phyloP scores from a whole-genome alignment of 2,888 invertebrate genomes.

The Syritta pipiens region DNA sequence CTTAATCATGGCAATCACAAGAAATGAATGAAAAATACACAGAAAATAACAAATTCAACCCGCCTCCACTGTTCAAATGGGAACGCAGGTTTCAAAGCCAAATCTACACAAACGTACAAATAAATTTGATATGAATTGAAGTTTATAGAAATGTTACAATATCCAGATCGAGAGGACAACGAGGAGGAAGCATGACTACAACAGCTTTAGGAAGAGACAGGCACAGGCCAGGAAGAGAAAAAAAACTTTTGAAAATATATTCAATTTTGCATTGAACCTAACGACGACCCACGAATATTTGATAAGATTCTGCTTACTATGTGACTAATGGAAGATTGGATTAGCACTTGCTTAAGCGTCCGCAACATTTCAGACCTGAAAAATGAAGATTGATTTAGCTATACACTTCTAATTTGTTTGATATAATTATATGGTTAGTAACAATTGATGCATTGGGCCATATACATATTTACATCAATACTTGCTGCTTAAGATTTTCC shows the following conservation, averaged over 20 bases:
- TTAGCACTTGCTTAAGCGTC: not conserved
- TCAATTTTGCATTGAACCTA: no score
- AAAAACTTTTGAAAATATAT: no score
- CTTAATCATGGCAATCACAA: constrained; percentile 66
- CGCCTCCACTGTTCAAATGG: constrained; percentile 10
- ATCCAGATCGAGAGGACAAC: constrained; percentile 16
- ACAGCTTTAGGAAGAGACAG: constrained; percentile 18
- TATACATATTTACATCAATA: constrained; percentile 59
- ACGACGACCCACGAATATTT: no score
- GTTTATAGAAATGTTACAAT: constrained; percentile 57
- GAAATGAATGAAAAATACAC: constrained; percentile 37
- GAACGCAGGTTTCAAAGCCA: constrained; percentile 14
- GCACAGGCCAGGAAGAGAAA: no score
- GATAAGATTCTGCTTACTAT: constrained; percentile 36
- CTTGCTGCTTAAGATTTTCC: no score
- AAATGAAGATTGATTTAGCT: constrained; percentile 62
- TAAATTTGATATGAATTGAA: constrained; percentile 62
- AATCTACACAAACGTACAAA: no score
- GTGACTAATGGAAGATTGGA: not conserved
- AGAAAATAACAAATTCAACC: constrained; percentile 11
- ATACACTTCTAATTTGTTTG: constrained; percentile 54
- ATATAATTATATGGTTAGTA: constrained; percentile 63
- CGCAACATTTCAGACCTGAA: constrained; percentile 48
- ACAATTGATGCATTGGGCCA: constrained; percentile 67
- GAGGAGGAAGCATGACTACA: constrained; percentile 20